phyloP scores from a whole-genome alignment of 2,113 vertebrate genomes.

The Gorsachius goisagi region DNA sequence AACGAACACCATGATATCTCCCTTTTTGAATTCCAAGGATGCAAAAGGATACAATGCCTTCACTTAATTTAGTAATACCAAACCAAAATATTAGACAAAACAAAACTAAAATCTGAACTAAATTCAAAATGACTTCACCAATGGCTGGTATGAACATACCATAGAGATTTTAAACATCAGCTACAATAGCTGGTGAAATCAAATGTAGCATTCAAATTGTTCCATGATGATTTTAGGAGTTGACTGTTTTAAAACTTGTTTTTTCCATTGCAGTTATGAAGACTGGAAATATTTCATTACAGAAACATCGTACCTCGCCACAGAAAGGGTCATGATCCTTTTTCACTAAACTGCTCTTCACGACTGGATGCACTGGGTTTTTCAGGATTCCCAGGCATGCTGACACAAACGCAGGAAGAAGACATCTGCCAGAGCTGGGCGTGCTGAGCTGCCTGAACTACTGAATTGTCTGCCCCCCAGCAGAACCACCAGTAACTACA shows the following conservation, averaged over 20 bases:
- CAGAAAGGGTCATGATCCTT: neutral
- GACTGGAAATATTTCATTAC: neutral
- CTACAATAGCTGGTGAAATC: neutral
- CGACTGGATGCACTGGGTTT: neutral
- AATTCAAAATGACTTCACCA: neutral
- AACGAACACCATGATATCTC: neutral
- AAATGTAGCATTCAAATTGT: neutral
- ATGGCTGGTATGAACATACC: neutral
- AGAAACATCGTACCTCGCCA: neutral
- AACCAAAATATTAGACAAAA: neutral
- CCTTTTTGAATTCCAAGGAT: neutral
- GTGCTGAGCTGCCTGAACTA: neutral
- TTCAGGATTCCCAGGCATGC: neutral
- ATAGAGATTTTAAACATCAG: neutral
- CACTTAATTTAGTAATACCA: neutral
- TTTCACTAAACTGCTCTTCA: neutral
- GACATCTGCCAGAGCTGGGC: neutral
- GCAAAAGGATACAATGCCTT: neutral
- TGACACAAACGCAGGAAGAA: neutral
- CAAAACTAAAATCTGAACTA: neutral
- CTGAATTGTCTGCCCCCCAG: neutral
- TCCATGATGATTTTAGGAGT: neutral
- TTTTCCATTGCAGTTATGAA: neutral
- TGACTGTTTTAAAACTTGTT: neutral
- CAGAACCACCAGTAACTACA: neutral